Evolutionary conservation across 2,888 invertebrate species (phyloP).

Genomic region (Ectemnius cavifrons): DNA sequence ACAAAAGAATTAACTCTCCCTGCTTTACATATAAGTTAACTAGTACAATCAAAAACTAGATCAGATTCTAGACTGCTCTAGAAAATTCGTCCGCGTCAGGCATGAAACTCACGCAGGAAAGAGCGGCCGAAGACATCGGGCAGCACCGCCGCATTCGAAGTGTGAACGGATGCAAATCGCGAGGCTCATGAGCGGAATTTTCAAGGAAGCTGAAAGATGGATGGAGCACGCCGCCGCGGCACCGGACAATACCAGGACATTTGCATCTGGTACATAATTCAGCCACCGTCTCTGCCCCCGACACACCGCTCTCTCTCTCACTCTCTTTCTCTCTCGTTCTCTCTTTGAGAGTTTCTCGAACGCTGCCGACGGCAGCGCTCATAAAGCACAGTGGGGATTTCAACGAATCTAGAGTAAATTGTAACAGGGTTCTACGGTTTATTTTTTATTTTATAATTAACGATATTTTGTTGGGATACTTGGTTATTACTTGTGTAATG

Average conservation of each 20-base stretch:
- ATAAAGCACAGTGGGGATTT: slow-evolving; percentile 55
- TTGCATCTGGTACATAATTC: slow-evolving; percentile 76
- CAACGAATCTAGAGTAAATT: slow-evolving; percentile 27
- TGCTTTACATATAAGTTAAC: no score
- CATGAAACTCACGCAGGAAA: background rate
- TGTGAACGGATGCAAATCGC: slow-evolving; percentile 71
- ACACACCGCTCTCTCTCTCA: slow-evolving; percentile 33
- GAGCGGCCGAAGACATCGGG: slow-evolving; percentile 15
- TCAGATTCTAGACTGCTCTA: no score
- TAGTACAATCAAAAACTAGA: no score
- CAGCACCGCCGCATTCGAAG: slow-evolving; percentile 62
- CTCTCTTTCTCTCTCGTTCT: no score
- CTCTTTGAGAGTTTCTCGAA: slow-evolving; percentile 31
- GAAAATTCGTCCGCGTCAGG: no score
- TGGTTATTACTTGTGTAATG: no score
- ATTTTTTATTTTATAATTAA: no score
- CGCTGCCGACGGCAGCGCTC: slow-evolving; percentile 40
- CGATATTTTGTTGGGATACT: no score
- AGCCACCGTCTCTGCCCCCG: slow-evolving; percentile 66
- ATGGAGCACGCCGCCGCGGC: slow-evolving; percentile 63
- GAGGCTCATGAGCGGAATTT: slow-evolving; percentile 70
- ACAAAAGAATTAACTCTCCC: no score
- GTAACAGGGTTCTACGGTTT: no score
- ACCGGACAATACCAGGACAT: slow-evolving; percentile 69
- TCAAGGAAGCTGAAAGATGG: slow-evolving; percentile 70